Percentiles rank a stretch among this genome's conserved stretches.
Evolutionary conservation across 1,140 invertebrate genomes (phyloP).

Genomic region (Mesaphorura yosii): DNA sequence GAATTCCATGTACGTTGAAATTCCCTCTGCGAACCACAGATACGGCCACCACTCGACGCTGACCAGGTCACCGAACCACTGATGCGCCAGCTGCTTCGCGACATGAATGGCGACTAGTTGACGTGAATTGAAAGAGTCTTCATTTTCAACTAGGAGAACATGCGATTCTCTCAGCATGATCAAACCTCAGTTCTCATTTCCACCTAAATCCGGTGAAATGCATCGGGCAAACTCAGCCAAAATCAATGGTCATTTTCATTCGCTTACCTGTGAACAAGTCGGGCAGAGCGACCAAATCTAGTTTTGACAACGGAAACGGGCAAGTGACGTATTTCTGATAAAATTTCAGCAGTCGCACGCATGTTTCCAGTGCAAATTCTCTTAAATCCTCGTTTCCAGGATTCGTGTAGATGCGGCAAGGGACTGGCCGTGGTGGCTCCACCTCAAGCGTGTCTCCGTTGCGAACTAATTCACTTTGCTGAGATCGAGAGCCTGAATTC

Average conservation of each 20-base stretch:
- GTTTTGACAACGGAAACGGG: constrained; percentile 13
- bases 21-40: constrained; percentile 43
- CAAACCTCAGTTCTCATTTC: constrained; percentile 42
- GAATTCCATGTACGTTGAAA: constrained; percentile 38
- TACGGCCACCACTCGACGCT: constrained; percentile 40
- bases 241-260: not conserved
- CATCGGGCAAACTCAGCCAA: not conserved
- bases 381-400: not conserved
- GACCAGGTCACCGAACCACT: constrained; percentile 74
- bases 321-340: constrained; percentile 14
- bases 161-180: constrained; percentile 42
- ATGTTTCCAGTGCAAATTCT: constrained; percentile 6
- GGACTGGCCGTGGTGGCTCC: not conserved
- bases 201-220: constrained; percentile 30
- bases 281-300: constrained; percentile 16
- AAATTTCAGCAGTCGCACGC: constrained; percentile 4
- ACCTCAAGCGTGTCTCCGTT: too few relatives aligned
- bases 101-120: constrained; percentile 45
- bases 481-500: too few relatives aligned
- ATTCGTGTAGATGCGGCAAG: constrained; percentile 4
- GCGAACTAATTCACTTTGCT: too few relatives aligned
- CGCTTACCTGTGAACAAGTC: not conserved
- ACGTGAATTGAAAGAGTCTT: not conserved
- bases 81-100: constrained; percentile 80
- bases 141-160: constrained; percentile 25